phyloP scores from a whole-genome alignment of 2,888 invertebrate genomes.

The Drosophila nigricruria region DNA sequence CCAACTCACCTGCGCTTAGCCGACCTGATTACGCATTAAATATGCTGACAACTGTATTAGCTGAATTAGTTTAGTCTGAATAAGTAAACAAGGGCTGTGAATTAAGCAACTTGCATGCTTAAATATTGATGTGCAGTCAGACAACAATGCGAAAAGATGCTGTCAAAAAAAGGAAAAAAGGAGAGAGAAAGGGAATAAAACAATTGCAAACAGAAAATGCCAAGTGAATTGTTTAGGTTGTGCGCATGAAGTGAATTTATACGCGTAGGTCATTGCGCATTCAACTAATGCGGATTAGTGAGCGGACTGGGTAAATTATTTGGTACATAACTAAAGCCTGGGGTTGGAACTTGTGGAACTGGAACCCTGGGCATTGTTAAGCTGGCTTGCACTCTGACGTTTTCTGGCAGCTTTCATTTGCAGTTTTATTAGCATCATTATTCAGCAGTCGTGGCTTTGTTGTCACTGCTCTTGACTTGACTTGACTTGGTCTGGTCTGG shows the following conservation, averaged over 20 bases:
- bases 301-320: constrained; percentile 19
- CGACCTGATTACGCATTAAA: constrained; percentile 22
- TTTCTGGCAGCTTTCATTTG: constrained; percentile 53
- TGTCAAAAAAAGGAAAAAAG: neutral
- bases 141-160: constrained; percentile 14
- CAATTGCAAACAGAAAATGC: constrained; percentile 32
- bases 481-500: constrained; percentile 5
- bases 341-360: neutral
- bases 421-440: constrained; percentile 70
- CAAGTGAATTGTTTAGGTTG: constrained; percentile 32
- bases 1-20: constrained; percentile 19
- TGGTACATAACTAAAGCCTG: neutral
- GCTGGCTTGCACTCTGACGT: constrained; percentile 54
- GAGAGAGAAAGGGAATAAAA: neutral
- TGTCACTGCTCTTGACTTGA: constrained; percentile 46
- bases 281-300: constrained; percentile 56
- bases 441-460: constrained; percentile 41
- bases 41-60: constrained; percentile 43
- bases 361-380: constrained; percentile 31
- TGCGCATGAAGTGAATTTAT: constrained; percentile 50
- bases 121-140: constrained; percentile 53
- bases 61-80: constrained; percentile 45
- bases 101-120: constrained; percentile 39
- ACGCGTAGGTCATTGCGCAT: constrained; percentile 48
- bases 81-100: constrained; percentile 5